phyloP scores from a whole-genome alignment of 2,113 vertebrate genomes.

The Mus musculus region GRCm39 chrX:99910501-99911000 shows the following conservation, averaged over 20 bases:
- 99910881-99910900: neutral
- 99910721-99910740: neutral
- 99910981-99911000: neutral
- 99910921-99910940: slow-evolving; percentile 20
- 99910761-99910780: neutral
- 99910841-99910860: neutral
- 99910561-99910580: neutral
- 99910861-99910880: slow-evolving; percentile 16
- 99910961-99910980: neutral
- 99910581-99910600: neutral
- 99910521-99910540: neutral
- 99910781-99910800: slow-evolving; percentile 5
- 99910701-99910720: neutral
- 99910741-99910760: slow-evolving; percentile 41
- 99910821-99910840: neutral
- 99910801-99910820: neutral
- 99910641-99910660: neutral
- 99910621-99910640: neutral
- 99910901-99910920: slow-evolving; percentile 28
- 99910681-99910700: neutral
- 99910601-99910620: slow-evolving; percentile 8
- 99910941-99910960: neutral
- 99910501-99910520: slow-evolving; percentile 9
- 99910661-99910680: neutral
- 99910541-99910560: neutral